Base-by-base conservation (phyloP, 2,888 invertebrate species). In the Melipona bicolor region DNA sequence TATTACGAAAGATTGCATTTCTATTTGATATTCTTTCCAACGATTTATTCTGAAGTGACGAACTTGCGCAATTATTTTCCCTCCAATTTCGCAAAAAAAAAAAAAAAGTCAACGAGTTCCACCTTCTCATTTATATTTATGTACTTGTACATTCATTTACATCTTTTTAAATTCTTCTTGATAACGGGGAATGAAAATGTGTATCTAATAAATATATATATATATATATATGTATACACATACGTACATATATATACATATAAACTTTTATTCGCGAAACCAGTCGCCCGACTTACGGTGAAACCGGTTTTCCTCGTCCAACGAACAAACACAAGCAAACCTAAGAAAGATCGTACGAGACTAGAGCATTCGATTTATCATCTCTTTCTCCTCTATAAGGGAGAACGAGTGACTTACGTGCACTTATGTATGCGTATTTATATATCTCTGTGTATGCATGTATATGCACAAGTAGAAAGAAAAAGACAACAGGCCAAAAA, bases 201-300 rank as follows among this genome's bases (percentile, higher is more conserved):
- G 79, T 54, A 88, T 64, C 17, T 64, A 32, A 64, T 32, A 64
- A 19, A 64, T 4, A 64, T 21, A 64, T 32, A 32, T 62, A 19
- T 13, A 64, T 32, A 32, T 62, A 19, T 32, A 64, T 61, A 24
- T 24, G 19, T 17, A 24, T 27, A 64, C 1, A 9, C 9, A 9
- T 1, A 9, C 17, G 9, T 27, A 61, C 19, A 27, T 27, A 27
- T 17, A 19, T 24, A 17, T 27, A 27, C 24, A 61, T 64, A 64
- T 32, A 64, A 64, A 65, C 76, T 90, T 92, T 92, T 93, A 92
- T 93, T 90, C 90, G 90, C 89, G 88, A 85, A 93, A 94, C 93
- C 92, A 92, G 94, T 93, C 91, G 91, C 89, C 83, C 90, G 88
- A 87, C 88, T 88, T 83, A 79, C 79, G 75, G 70, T 68, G 75